Conservation (phyloP, 2,113 vertebrate genomes). For the Callocephalon fimbriatum region DNA sequence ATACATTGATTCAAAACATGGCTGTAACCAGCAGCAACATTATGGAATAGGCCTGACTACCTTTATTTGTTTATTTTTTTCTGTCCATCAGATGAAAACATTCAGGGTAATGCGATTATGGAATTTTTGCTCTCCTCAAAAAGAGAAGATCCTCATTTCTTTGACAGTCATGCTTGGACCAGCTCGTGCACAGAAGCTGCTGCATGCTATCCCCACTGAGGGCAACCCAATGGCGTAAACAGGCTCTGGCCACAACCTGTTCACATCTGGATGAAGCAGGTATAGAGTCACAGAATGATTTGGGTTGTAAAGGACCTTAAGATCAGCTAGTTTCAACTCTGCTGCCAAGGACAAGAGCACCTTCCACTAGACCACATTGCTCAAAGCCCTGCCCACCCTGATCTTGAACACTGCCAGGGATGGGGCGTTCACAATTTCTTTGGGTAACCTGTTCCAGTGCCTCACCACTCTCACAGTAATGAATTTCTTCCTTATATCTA, state of each 20-base stretch:
- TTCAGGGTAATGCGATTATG: not conserved
- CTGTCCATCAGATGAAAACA: not conserved
- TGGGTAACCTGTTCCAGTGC: not conserved
- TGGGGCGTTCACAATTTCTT: not conserved
- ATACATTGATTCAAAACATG: not conserved
- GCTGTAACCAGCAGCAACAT: not conserved
- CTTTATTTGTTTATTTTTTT: not conserved
- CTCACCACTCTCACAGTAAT: not conserved
- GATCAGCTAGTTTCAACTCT: not conserved
- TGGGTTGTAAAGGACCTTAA: not conserved
- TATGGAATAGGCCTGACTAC: not conserved
- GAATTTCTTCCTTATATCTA: not conserved
- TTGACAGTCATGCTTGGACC: fast-evolving
- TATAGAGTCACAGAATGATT: not conserved
- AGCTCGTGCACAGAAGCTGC: not conserved
- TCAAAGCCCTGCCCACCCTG: not conserved
- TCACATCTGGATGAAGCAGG: not conserved
- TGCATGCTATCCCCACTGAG: not conserved
- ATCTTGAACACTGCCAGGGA: not conserved
- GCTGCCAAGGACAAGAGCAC: not conserved
- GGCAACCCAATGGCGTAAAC: fast-evolving
- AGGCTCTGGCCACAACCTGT: not conserved
- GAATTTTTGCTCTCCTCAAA: not conserved
- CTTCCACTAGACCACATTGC: not conserved
- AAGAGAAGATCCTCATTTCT: not conserved